Evolutionary conservation across 2,797 vertebrate species (phyloP).

Genomic region (Phaenicophaeus curvirostris): DNA sequence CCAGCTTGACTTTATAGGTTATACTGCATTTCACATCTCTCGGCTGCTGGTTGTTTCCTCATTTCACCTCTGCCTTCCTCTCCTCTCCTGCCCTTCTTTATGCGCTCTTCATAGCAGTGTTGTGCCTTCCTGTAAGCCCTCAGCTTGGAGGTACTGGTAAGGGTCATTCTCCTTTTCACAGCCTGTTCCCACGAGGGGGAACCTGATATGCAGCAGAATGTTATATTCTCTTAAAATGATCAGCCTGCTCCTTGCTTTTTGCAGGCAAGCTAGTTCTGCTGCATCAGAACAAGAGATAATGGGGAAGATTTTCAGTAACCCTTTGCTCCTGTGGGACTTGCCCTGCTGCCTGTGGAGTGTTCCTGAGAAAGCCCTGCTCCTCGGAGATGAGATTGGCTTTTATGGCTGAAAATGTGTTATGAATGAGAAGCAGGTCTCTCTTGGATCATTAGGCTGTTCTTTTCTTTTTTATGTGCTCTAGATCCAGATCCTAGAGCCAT

Average conservation of each 20-base stretch:
- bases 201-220: too few relatives aligned
- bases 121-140: neutral
- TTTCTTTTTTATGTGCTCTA: neutral
- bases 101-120: fast-evolving
- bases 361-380: neutral
- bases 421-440: neutral
- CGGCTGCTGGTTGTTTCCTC: neutral
- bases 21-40: neutral
- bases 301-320: neutral
- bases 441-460: neutral
- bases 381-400: neutral
- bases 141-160: fast-evolving
- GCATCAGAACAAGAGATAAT: neutral
- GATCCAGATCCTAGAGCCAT: neutral
- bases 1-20: too few relatives aligned
- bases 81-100: neutral
- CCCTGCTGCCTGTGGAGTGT: neutral
- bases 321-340: neutral
- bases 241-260: neutral
- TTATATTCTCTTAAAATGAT: neutral
- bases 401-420: neutral
- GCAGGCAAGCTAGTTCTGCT: neutral
- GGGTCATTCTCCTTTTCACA: neutral
- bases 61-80: neutral
- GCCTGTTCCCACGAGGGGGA: neutral